Base-by-base conservation (phyloP, 2,797 vertebrate genomes). In the Enteromius trimaculatus region DNA sequence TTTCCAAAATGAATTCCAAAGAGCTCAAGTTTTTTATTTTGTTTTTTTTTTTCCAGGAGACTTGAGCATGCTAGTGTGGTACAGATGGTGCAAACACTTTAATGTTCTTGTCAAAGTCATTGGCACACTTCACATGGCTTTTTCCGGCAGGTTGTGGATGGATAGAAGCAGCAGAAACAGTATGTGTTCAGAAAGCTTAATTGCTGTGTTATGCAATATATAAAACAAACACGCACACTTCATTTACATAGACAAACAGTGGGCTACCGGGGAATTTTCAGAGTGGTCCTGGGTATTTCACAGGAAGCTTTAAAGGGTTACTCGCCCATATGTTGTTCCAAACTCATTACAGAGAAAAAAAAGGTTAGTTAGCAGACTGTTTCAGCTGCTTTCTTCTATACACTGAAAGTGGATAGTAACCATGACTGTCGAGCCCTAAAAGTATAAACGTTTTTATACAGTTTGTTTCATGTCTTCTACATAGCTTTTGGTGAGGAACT, bases 241-340 rank as follows among this genome's bases (percentile, higher is more conserved):
- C 75, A 85, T 87, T 87, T 82, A 64, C 84, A 87, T 82, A 68
- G 21, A 78, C 65, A 77, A 85, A 87, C 81, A 68, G 71, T 13
- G 14, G 74, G 64, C 34, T 77, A 79, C 71, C 31, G 39, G 77
- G 19, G 70, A 79, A 3, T 16, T 29, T 77, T 39, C 51, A 34
- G 14, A 49, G 66, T 84, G 69, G 55, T 72, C 26, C 80, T 49
- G 44, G 31, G 16, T 78, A 55, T 75, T 81, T 88, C 42, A 53
- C 21, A 6, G 14, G 31, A 62, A 7, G 39, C 34, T 23, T 55
- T 72, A 60, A 47, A 80, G 26, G 3, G 7, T 60, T 76, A 3
- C 53, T 26, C 51, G 23, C 14, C 34, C n/a, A 6, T 7, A 5
- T 17, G 13, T 19, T 14, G 1, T 19, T 76, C n/a, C 14, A 58